Conservation (phyloP, 1,140 invertebrate species). For the Neodiprion fabricii region DNA sequence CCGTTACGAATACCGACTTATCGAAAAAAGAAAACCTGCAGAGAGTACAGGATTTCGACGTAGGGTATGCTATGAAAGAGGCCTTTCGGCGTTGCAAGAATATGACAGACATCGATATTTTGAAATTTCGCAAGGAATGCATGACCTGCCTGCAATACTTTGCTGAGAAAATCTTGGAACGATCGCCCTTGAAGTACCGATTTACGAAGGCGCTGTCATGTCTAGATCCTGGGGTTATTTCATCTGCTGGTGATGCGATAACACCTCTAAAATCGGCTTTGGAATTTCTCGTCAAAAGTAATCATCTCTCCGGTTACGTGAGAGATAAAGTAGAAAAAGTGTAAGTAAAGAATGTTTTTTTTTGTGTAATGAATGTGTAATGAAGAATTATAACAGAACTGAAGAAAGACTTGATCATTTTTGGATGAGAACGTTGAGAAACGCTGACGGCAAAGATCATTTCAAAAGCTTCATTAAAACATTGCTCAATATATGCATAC, state of each 20-base stretch:
- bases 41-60: conserved; percentile 18
- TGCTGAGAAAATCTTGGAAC: conserved; percentile 25
- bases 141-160: conserved; percentile 13
- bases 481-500: conserved; percentile 25
- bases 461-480: conserved; percentile 23
- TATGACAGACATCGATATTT: neutral
- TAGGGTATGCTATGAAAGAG: conserved; percentile 17
- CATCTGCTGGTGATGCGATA: neutral
- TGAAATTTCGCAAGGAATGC: conserved; percentile 11
- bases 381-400: conserved; percentile 24
- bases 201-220: conserved; percentile 26
- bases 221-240: conserved; percentile 20
- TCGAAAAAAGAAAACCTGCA: conserved; percentile 23
- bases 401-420: conserved; percentile 27
- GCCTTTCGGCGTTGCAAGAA: neutral
- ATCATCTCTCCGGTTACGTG: conserved; percentile 21
- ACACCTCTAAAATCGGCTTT: conserved; percentile 19
- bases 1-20: conserved; percentile 19
- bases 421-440: conserved; percentile 23
- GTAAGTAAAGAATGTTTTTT: conserved; percentile 1
- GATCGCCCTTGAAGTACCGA: conserved; percentile 27
- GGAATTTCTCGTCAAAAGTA: conserved; percentile 22
- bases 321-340: conserved; percentile 23
- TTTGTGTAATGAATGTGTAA: too few relatives aligned
- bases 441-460: conserved; percentile 5